Evolutionary conservation across 2,888 invertebrate genomes (phyloP), one percentile per base, ranked within the genome.

Genomic region (Drosophila quasianomalipes): DNA sequence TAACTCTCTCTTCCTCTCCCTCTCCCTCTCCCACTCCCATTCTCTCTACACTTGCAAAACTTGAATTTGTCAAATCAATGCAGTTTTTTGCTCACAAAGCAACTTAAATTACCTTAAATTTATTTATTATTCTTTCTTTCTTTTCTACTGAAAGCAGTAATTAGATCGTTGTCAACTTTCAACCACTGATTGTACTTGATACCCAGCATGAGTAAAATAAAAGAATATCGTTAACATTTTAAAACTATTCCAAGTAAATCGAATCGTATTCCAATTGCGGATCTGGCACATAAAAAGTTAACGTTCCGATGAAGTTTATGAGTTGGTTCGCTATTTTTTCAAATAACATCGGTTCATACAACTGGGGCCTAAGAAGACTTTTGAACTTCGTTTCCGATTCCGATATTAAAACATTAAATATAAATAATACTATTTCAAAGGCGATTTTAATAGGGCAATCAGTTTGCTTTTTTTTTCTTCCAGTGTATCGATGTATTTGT

Each of bases 1-100:
- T 44, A 58, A 63, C 59, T 51, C 37, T 22, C 62, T 55, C 33
- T 28, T 30, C 26, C 16, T 1, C 47, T 26, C 16, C 9, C 16
- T 4, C 49, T n/a, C 49, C 16, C 28, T 3, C 2, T 7, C 19
- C 19, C 33, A 35, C 19, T 3, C 19, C 19, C 33, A 35, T 10
- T 3, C 26, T 14, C 14, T 7, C n/a, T 57, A n/a, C 57, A 57
- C 39, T 57, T 30, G 14, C 47, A 47, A 16, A 26, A 26, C 7
- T 1, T 47, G 16, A 22, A 22, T 47, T 47, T 14, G 22, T 22
- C 7, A 47, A 47, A 47, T 47, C 22, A 47, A 22, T 44, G 22
- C 14, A 22, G 3, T 44, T 44, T 22, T 6, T 44, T 44, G 14
- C 22, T 14, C 22, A 4, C 14, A 47, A 14, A 47, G 6, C 44